Conservation (phyloP, 30 jellyfish, hydroid and myxozoan genomes). For the Aurelia aurita complex sp. Pacific region DNA sequence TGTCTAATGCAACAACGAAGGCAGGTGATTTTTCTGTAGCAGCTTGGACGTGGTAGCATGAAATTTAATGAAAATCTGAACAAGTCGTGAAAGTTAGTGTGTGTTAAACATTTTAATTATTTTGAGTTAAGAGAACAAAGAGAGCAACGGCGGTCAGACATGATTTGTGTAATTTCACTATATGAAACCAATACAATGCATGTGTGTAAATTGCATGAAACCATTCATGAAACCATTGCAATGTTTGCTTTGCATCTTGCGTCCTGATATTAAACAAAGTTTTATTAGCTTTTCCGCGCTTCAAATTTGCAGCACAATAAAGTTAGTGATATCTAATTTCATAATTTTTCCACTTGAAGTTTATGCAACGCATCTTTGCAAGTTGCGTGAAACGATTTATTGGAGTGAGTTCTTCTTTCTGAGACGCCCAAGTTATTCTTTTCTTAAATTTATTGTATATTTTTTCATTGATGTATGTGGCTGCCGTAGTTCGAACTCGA, state of each 20-base stretch:
- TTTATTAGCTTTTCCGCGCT: background rate
- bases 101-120: background rate
- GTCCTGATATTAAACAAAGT: background rate
- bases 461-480: too few species aligned
- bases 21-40: conserved; percentile 11
- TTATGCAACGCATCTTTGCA: too few species aligned
- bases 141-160: conserved; percentile 3
- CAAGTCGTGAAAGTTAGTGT: background rate
- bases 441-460: too few species aligned
- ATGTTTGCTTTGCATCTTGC: background rate
- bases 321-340: too few species aligned
- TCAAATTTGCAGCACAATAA: too few species aligned
- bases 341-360: too few species aligned
- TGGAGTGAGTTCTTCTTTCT: too few species aligned
- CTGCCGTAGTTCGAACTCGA: too few species aligned
- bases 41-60: conserved; percentile 3
- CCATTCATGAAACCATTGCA: background rate
- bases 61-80: background rate
- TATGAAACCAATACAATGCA: background rate
- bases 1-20: conserved; percentile 1
- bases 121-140: background rate
- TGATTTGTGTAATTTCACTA: background rate
- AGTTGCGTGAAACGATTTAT: too few species aligned
- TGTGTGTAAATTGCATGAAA: background rate
- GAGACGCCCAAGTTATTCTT: too few species aligned